A percentile compares a stretch with the other conserved stretches of the same genome.
These are phyloP conservation scores for Aleadryas rufinucha DNA, from an alignment of 2,113 vertebrate genomes.

Conservation along the genomic window DNA sequence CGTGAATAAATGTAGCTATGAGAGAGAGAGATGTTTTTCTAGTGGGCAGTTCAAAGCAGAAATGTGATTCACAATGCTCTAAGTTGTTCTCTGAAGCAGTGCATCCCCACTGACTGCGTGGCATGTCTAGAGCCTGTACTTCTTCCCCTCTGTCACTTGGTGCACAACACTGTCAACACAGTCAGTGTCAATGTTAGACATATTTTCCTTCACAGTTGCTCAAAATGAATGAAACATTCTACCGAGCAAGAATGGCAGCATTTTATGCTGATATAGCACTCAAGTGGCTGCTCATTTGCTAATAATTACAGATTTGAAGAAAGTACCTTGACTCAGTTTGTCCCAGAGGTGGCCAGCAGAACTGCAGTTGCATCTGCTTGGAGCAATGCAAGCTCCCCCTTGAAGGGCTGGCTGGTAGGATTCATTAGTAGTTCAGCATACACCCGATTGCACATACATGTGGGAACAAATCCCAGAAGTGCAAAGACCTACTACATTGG, in stretches of 20 bases:
- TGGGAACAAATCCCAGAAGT: not conserved
- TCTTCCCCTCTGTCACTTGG: not conserved
- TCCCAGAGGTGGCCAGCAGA: not conserved
- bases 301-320: not conserved
- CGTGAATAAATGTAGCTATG: not conserved
- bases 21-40: not conserved
- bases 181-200: not conserved
- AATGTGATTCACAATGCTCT: not conserved
- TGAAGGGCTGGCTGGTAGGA: not conserved
- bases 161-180: not conserved
- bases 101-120: not conserved
- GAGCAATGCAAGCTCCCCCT: not conserved
- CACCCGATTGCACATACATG: not conserved
- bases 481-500: not conserved
- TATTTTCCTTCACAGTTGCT: not conserved
- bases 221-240: not conserved
- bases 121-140: fast-evolving
- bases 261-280: not conserved
- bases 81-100: not conserved
- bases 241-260: not conserved
- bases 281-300: not conserved
- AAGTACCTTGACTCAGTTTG: not conserved
- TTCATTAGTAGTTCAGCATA: not conserved
- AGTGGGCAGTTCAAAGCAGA: not conserved
- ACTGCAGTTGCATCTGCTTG: not conserved